Percentiles rank a stretch among this genome's conserved stretches.
Conservation (phyloP, 2,113 vertebrate genomes). For the Macroglossus sobrinus region DNA sequence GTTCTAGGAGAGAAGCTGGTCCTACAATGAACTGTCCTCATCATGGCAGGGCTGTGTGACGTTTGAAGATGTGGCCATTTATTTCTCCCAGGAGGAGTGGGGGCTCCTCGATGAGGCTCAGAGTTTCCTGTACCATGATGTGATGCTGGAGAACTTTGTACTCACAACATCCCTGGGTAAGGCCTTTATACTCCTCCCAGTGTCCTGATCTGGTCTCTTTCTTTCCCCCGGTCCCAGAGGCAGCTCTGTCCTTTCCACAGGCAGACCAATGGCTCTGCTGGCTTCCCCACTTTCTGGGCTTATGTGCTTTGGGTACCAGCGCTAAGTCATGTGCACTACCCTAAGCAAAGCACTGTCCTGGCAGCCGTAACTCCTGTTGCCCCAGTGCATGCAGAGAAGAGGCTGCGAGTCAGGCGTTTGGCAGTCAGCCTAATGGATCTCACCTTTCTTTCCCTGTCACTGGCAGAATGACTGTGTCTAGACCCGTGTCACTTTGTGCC, state of each 20-base stretch:
- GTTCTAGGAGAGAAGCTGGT: not conserved
- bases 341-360: not conserved
- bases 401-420: not conserved
- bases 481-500: not conserved
- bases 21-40: not conserved
- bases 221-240: not conserved
- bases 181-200: not conserved
- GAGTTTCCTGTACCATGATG: not conserved
- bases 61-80: conserved; percentile 24
- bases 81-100: conserved; percentile 45
- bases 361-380: not conserved
- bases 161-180: not conserved
- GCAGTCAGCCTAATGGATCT: not conserved
- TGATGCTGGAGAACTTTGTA: conserved; percentile 42
- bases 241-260: not conserved
- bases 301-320: not conserved
- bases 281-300: not conserved
- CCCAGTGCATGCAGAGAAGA: not conserved
- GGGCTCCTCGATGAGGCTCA: conserved; percentile 17
- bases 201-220: not conserved
- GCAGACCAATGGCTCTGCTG: not conserved
- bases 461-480: not conserved
- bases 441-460: not conserved
- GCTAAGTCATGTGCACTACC: not conserved
- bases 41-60: not conserved